Evolutionary conservation across 2,113 vertebrate genomes (phyloP).

Genomic region (Crotophaga sulcirostris): DNA sequence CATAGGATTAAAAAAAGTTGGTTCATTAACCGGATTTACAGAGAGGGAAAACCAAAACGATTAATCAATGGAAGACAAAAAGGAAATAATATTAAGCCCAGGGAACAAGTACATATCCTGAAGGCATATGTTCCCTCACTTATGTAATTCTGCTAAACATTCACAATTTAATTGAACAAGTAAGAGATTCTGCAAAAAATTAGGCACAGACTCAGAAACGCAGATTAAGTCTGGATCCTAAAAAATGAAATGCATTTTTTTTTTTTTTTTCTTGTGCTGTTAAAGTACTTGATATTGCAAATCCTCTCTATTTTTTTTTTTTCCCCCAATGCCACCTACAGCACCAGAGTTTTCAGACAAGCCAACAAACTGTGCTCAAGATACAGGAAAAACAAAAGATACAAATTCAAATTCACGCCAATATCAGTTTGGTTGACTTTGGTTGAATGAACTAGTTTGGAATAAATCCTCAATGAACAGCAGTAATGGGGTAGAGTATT

Average conservation of each 20-base stretch:
- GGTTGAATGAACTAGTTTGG: neutral
- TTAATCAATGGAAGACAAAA: conserved; percentile 16
- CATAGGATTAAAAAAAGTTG: conserved; percentile 9
- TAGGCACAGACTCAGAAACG: neutral
- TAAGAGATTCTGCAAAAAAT: conserved; percentile 30
- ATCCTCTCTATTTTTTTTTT: neutral
- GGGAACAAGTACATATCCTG: neutral
- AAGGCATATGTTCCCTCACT: conserved; percentile 25
- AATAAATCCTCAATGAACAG: neutral
- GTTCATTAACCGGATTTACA: conserved; percentile 35
- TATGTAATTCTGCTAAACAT: neutral
- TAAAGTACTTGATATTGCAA: neutral
- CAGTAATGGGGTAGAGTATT: neutral
- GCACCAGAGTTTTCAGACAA: neutral
- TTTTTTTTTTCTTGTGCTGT: neutral
- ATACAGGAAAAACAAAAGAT: neutral
- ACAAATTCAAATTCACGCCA: neutral
- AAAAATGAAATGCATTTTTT: neutral
- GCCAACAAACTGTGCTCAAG: neutral
- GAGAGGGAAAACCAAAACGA: conserved; percentile 18
- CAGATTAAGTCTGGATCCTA: neutral
- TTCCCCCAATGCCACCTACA: rapidly evolving
- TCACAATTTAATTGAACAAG: neutral
- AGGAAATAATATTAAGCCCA: conserved; percentile 14
- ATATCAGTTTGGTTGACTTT: neutral